Percentiles rank a stretch among this genome's conserved stretches.
These are phyloP conservation scores for Smittia sp. DNA, from an alignment of 2,888 invertebrate species.

Conservation along the genomic window DNA sequence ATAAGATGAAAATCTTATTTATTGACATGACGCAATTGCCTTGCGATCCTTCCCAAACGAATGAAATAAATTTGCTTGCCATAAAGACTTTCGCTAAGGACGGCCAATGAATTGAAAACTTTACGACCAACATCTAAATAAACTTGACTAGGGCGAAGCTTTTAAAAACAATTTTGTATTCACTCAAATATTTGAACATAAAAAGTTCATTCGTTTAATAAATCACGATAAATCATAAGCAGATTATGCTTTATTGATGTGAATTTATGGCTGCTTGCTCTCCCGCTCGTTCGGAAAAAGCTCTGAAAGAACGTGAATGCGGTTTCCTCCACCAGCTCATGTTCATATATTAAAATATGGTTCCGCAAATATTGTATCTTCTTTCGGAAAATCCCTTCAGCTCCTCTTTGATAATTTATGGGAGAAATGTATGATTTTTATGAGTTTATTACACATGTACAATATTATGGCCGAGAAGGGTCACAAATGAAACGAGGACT, in stretches of 20 bases:
- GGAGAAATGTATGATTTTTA: background rate
- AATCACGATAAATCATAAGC: constrained; percentile 24
- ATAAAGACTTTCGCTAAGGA: background rate
- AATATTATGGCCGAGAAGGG: background rate
- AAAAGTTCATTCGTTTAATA: background rate
- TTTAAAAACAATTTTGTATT: no score
- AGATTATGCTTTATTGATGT: constrained; percentile 29
- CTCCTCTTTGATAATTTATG: constrained; percentile 1
- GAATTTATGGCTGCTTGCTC: constrained; percentile 24
- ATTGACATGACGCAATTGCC: no score
- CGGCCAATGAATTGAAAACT: background rate
- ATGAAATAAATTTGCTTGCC: background rate
- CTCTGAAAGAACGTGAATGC: background rate
- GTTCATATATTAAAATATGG: background rate
- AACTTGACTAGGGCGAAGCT: no score
- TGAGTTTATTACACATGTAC: background rate
- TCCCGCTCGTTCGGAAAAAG: background rate
- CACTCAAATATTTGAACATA: no score
- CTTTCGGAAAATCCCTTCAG: background rate
- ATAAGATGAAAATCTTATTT: no score
- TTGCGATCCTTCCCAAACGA: no score
- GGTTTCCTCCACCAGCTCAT: background rate
- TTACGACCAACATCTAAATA: background rate
- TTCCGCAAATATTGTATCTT: background rate
- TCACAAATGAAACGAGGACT: background rate